Evolutionary conservation across 2,113 vertebrate genomes (phyloP).

Genomic region (Himantopus leucocephalus): DNA sequence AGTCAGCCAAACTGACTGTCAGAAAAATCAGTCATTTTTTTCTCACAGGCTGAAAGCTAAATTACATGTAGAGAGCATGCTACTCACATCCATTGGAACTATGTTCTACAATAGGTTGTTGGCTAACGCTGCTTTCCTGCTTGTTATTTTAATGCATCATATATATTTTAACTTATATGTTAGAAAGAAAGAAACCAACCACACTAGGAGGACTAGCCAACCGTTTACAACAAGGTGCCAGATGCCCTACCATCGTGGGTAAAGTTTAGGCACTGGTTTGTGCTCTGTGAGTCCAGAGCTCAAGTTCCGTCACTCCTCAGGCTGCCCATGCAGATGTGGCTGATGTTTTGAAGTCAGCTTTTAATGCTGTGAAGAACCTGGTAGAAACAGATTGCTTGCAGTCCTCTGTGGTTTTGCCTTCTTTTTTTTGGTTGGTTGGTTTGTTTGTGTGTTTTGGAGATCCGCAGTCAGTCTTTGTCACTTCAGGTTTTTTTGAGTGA

Average conservation of each 20-base stretch:
- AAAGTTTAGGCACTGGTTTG: not conserved
- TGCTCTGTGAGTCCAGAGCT: not conserved
- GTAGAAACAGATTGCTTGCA: not conserved
- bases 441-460: not conserved
- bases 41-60: not conserved
- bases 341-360: not conserved
- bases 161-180: not conserved
- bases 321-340: not conserved
- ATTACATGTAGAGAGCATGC: not conserved
- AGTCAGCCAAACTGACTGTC: not conserved
- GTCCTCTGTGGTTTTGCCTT: not conserved
- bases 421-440: not conserved
- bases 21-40: not conserved
- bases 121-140: not conserved
- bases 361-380: not conserved
- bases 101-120: not conserved
- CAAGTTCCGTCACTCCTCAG: not conserved
- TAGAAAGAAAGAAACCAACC: not conserved
- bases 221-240: not conserved
- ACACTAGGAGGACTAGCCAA: not conserved
- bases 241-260: not conserved
- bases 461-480: not conserved
- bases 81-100: not conserved
- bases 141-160: not conserved
- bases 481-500: not conserved